Percentiles rank a stretch among this genome's conserved stretches.
phyloP scores from a whole-genome alignment of 1,140 invertebrate genomes.

The Tenebrio molitor region DNA sequence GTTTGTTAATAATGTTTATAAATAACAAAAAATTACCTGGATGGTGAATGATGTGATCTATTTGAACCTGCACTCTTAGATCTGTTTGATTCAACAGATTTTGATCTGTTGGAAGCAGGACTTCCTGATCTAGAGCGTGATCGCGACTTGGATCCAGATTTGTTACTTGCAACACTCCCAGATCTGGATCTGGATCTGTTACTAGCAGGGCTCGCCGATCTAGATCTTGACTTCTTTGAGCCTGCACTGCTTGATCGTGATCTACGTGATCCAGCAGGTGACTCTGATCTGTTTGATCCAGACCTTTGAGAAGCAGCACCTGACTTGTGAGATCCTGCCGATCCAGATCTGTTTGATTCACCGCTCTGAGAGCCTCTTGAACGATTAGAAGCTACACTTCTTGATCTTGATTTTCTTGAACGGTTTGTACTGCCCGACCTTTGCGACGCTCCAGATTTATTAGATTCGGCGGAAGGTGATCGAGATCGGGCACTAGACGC shows the following conservation, averaged over 20 bases:
- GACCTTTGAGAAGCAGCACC: slow-evolving; percentile 25
- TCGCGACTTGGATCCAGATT: slow-evolving; percentile 49
- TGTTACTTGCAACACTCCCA: neutral
- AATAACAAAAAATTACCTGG: slow-evolving; percentile 29
- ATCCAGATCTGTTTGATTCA: slow-evolving; percentile 51
- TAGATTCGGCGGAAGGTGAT: slow-evolving; percentile 45
- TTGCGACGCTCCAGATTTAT: slow-evolving; percentile 42
- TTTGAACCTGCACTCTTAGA: slow-evolving; percentile 53
- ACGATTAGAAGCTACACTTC: slow-evolving; percentile 47
- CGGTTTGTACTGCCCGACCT: slow-evolving; percentile 16
- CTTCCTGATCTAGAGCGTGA: neutral
- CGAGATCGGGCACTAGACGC: slow-evolving; percentile 36
- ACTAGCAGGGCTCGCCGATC: slow-evolving; percentile 53
- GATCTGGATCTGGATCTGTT: slow-evolving; percentile 12
- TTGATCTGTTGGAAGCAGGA: slow-evolving; percentile 5
- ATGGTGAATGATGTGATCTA: slow-evolving; percentile 53
- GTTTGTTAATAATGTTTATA: slow-evolving; percentile 12
- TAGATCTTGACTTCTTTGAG: slow-evolving; percentile 54
- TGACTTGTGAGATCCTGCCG: slow-evolving; percentile 45
- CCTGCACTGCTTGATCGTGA: slow-evolving; percentile 58
- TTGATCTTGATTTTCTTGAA: slow-evolving; percentile 49
- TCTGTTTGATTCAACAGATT: slow-evolving; percentile 41
- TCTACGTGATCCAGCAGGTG: slow-evolving; percentile 62
- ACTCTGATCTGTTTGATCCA: slow-evolving; percentile 56
- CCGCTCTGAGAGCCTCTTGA: slow-evolving; percentile 43